Conservation (phyloP, 2,797 vertebrate species). For the Dendrocincla tyrannina region DNA sequence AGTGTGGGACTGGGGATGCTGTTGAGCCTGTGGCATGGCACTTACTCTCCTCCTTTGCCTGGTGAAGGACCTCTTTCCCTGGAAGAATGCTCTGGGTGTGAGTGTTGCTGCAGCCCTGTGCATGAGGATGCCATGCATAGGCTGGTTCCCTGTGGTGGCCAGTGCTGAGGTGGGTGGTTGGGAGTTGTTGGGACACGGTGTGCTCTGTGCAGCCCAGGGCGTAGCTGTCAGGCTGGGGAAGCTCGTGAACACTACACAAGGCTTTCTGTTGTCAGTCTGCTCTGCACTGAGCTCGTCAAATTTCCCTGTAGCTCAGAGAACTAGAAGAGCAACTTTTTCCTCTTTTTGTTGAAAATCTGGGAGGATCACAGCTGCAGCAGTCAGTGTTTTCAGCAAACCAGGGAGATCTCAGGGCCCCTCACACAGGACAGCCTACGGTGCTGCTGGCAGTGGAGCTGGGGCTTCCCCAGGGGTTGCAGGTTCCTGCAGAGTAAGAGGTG, state of each 20-base stretch:
- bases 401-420: neutral
- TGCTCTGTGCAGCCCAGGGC: neutral
- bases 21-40: accelerated
- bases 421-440: accelerated
- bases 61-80: neutral
- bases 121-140: neutral
- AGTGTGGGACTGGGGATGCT: neutral
- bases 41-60: neutral
- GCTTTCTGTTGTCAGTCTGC: neutral
- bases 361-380: neutral
- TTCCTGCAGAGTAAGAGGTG: neutral
- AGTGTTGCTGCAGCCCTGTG: accelerated
- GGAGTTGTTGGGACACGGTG: neutral
- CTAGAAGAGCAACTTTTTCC: neutral
- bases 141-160: neutral
- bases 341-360: neutral
- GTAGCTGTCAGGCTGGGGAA: neutral
- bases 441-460: neutral
- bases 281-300: neutral
- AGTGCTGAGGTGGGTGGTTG: neutral
- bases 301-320: neutral
- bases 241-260: neutral
- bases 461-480: neutral
- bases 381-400: neutral
- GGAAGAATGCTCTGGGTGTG: neutral